phyloP scores from a whole-genome alignment of 1,140 invertebrate genomes.

The Drosophila tsacasi region DNA sequence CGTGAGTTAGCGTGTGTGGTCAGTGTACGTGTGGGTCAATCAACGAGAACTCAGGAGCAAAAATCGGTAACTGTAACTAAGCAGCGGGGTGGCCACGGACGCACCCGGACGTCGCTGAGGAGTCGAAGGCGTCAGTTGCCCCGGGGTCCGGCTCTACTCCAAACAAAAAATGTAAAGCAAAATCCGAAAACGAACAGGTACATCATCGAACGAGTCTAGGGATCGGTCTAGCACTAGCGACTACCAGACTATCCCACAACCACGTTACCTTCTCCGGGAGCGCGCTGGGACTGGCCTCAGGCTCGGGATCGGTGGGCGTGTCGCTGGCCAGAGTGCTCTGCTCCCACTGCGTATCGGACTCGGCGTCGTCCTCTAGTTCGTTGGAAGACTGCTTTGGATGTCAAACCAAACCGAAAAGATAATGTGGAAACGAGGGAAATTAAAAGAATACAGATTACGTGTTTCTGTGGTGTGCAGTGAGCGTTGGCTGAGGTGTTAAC shows the following conservation, averaged over 20 bases:
- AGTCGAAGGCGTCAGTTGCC: not conserved
- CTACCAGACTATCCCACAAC: constrained; percentile 22
- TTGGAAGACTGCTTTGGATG: constrained; percentile 62
- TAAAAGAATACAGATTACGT: constrained; percentile 37
- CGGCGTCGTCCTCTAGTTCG: constrained; percentile 64
- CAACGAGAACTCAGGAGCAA: constrained; percentile 7
- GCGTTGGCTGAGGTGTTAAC: constrained; percentile 23
- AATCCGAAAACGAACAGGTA: constrained; percentile 37
- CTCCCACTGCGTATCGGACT: constrained; percentile 61
- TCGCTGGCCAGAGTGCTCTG: constrained; percentile 70
- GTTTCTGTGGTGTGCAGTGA: constrained; percentile 29
- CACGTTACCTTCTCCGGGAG: constrained; percentile 63
- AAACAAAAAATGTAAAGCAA: constrained; percentile 15
- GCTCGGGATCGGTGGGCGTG: constrained; percentile 68
- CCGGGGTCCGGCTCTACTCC: not conserved
- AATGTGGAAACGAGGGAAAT: constrained; percentile 45
- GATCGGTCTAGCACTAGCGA: constrained; percentile 18
- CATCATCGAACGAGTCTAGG: constrained; percentile 6
- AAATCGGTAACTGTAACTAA: constrained; percentile 23
- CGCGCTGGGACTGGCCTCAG: constrained; percentile 41
- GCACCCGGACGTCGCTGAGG: not conserved
- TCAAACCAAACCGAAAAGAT: constrained; percentile 33
- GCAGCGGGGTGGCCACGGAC: constrained; percentile 1
- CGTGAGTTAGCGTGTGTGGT: not conserved
- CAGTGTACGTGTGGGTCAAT: constrained; percentile 4